Evolutionary conservation across 2,888 invertebrate genomes (phyloP), one percentile per base, ranked within the genome.

Genomic region (Liopterus haemorrhoidalis): DNA sequence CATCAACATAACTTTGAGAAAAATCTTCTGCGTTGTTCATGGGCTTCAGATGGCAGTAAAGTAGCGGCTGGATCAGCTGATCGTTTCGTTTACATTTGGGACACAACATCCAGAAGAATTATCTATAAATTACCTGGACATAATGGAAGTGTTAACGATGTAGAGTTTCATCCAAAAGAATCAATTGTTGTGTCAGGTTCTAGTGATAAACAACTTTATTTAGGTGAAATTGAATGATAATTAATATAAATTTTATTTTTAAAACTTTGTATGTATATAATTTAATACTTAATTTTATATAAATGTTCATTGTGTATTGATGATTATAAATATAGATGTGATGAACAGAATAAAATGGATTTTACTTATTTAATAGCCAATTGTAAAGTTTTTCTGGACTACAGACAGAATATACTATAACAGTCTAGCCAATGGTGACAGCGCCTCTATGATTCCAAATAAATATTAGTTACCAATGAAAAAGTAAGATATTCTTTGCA

Each of bases 1-100:
- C 95, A 96, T 71, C 91, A 92, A 59, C 96, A 97, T 69, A 96
- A 94, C 70, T 97, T 95, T 67, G 97, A 97, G 70, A 92, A 92
- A 70, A 99, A 99, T 72, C 74, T 99, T 46, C 69, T 99, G 44
- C 75, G 89, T 12, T 95, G 95, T 64, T 78, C 86, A 1, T 99
- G 97, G 97, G 84, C 95, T 2, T 80, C 84, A 0, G 94, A 96
- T 68, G 94, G 95, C 2, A 85, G 85, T 42, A 89, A 89, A 72
- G 84, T 95, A 8, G 76, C 87, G 2, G 84, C 90, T 0, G 99
- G 99, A 0, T 96, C 96, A 0, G 86, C 95, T 0, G 99, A 99
- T 70, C 77, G 97, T 33, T 91, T 85, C 70, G 86, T 96, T 20
- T 94, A 96, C 67, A 76, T 99, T 49, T 99, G 99, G 99, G 96